These are phyloP conservation scores for Musca vetustissima DNA, from an alignment of 1,140 invertebrate genomes.

Conservation along the genomic window DNA sequence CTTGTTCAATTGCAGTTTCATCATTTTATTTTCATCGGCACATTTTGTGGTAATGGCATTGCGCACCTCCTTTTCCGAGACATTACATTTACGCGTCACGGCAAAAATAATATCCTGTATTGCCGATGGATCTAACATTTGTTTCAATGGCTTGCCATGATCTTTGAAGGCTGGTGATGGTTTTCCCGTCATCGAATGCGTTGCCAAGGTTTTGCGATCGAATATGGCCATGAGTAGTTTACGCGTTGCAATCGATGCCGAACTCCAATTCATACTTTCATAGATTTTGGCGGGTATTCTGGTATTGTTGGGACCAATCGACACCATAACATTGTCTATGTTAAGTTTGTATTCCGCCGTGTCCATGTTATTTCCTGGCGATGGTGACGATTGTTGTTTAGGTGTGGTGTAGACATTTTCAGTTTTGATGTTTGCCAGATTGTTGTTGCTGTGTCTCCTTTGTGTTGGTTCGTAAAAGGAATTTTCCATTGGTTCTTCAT, in stretches of 20 bases:
- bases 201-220: slow-evolving; percentile 49
- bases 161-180: slow-evolving; percentile 56
- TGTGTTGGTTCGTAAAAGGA: neutral
- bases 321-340: slow-evolving; percentile 26
- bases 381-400: neutral
- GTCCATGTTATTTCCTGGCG: neutral
- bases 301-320: slow-evolving; percentile 53
- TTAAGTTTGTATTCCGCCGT: neutral
- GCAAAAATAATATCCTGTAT: slow-evolving; percentile 55
- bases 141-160: slow-evolving; percentile 45
- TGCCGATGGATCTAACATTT: slow-evolving; percentile 51
- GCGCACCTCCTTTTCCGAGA: slow-evolving; percentile 51
- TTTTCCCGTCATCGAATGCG: slow-evolving; percentile 56
- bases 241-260: slow-evolving; percentile 52
- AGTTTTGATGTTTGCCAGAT: neutral
- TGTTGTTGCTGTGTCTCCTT: neutral
- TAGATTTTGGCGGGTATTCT: slow-evolving; percentile 43
- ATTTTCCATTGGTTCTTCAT: neutral
- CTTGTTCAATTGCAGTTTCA: slow-evolving; percentile 44
- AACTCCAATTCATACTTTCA: slow-evolving; percentile 52
- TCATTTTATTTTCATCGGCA: slow-evolving; percentile 65
- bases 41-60: slow-evolving; percentile 63
- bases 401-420: neutral
- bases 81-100: slow-evolving; percentile 51
- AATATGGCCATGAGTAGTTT: slow-evolving; percentile 53